These are phyloP conservation scores for Corbicula japonica DNA, from an alignment of 2,888 invertebrate species.

Conservation along the genomic window DNA sequence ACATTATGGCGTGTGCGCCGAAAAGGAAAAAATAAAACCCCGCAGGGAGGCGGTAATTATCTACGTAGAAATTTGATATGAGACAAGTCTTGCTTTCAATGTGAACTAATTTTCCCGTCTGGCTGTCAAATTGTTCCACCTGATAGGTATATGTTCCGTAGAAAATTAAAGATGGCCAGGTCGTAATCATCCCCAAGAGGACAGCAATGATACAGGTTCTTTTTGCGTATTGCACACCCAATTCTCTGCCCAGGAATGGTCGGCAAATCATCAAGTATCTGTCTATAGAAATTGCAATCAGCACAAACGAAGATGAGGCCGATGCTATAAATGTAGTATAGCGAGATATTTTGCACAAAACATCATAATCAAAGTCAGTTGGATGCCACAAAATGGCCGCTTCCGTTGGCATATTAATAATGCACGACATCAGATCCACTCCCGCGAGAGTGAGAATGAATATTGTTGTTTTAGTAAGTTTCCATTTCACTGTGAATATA, in stretches of 20 bases:
- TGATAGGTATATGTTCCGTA: conserved; percentile 60
- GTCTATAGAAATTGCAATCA: conserved; percentile 65
- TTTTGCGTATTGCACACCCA: conserved; percentile 59
- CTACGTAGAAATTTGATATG: conserved; percentile 60
- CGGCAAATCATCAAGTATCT: conserved; percentile 63
- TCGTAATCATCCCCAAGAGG: conserved; percentile 50
- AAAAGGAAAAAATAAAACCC: conserved; percentile 65
- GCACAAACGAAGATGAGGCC: conserved; percentile 57
- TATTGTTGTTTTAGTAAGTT: conserved; percentile 57
- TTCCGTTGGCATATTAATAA: conserved; percentile 68
- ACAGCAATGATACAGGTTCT: conserved; percentile 56
- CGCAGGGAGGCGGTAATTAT: conserved; percentile 56
- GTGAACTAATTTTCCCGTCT: conserved; percentile 12
- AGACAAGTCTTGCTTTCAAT: conserved; percentile 58
- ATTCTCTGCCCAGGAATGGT: conserved; percentile 58
- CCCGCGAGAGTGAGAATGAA: conserved; percentile 65
- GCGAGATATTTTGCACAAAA: conserved; percentile 66
- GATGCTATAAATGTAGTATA: conserved; percentile 57
- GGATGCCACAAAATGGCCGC: conserved; percentile 59
- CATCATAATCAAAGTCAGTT: conserved; percentile 58
- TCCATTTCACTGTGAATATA: conserved; percentile 62
- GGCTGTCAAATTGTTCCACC: conserved; percentile 2
- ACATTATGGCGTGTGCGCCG: conserved; percentile 62
- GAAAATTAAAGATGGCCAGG: conserved; percentile 66
- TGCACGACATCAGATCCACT: conserved; percentile 63